A percentile compares a stretch with the other conserved stretches of the same genome.
Conservation (phyloP, 2,888 invertebrate genomes). For the Brenthis daphne region DNA sequence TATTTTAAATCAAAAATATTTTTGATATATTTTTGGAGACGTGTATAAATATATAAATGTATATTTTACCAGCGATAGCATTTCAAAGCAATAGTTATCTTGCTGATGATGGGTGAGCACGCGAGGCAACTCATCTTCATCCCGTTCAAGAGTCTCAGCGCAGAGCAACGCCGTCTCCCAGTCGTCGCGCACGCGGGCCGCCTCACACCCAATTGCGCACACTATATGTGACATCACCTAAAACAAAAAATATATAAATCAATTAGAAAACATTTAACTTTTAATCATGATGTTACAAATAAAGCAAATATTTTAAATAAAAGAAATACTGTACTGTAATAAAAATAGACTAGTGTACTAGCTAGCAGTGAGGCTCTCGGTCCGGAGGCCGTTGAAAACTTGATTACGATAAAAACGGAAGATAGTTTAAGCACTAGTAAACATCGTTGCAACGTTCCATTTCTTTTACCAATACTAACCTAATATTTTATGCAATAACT, state of each 20-base stretch:
- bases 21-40: too few relatives aligned
- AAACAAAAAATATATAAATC: conserved; percentile 11
- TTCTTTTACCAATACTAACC: too few relatives aligned
- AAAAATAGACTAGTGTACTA: too few relatives aligned
- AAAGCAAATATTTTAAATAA: background rate
- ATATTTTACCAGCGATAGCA: conserved; percentile 91
- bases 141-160: conserved; percentile 55
- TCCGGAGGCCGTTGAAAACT: too few relatives aligned
- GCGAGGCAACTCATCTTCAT: conserved; percentile 52
- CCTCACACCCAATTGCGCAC: conserved; percentile 94
- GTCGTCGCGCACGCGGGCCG: conserved; percentile 92
- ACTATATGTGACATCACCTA: conserved; percentile 94
- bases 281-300: background rate
- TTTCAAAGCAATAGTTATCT: conserved; percentile 99
- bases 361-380: too few relatives aligned
- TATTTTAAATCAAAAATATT: background rate
- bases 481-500: too few relatives aligned
- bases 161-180: conserved; percentile 87
- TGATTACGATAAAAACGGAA: too few relatives aligned
- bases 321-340: too few relatives aligned
- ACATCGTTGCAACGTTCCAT: too few relatives aligned
- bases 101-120: conserved; percentile 56
- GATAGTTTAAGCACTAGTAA: background rate
- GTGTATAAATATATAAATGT: background rate
- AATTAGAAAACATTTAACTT: background rate